Base-by-base conservation (phyloP, 2,113 vertebrate genomes). In the Rhabdornis inornatus region DNA sequence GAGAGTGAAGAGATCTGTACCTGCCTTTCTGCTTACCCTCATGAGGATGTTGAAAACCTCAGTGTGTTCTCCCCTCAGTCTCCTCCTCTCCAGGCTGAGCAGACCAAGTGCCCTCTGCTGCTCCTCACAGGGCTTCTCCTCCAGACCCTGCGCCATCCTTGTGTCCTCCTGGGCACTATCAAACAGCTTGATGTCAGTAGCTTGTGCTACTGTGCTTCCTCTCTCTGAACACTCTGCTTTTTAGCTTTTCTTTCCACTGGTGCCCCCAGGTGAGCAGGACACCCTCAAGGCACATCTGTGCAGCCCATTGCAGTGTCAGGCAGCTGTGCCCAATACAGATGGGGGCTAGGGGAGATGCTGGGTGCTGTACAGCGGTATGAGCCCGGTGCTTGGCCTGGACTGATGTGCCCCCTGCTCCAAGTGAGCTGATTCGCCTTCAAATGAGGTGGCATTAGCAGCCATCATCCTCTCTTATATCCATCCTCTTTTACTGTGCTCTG, bases 351-450 rank as follows among this genome's bases (percentile, higher is more conserved):
- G 1, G 28, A 49, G 44, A 19, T 50, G 42, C 19, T 72, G 49
- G 15, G 13, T 2, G 6, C 72, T 2, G 0, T 5, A 0, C 15
- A 21, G 49, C 9, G 42, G 2, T 24, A 1, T 16, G 39, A 55
- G 21, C 35, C 18, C 22, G 2, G 7, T 39, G 22, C 49, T 33
- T 64, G 33, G 33, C 49, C 11, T 45, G 55, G 35, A 25, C n/a
- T 77, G 49, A 9, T 24, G 33, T 8, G n/a, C 15, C 20, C 15
- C 11, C 33, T 60, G 55, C 74, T 60, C 78, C 59, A 20, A 16
- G 5, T 2, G 7, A 83, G 76, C 31, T 2, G 0, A 8, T 50
- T 37, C 63, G 30, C 50, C 50, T 52, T 52, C 50, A 30, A 52
- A 27, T 52, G 50, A 4, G 18, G 40, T 42, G 37, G 13, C 40